Evolutionary conservation across 92 coral and sea anemone species (phyloP).

Genomic region (Zoanthus sociatus): DNA sequence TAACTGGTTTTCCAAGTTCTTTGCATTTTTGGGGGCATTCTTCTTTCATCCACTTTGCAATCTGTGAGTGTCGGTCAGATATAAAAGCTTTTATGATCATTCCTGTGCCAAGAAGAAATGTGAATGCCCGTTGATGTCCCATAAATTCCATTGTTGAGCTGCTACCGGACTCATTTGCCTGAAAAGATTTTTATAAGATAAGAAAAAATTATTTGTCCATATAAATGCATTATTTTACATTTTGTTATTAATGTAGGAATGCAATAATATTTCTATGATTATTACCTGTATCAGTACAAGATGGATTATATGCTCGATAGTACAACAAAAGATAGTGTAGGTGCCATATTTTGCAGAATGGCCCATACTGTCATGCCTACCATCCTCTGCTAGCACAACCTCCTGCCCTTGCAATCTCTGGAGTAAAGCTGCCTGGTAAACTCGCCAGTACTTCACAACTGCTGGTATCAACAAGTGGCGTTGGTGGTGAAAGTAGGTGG

Average conservation of each 20-base stretch:
- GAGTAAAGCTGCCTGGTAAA: constrained; percentile 54
- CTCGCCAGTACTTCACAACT: constrained; percentile 55
- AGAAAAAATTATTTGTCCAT: not conserved
- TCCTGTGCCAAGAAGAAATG: constrained; percentile 64
- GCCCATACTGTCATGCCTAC: constrained; percentile 77
- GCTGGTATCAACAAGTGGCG: constrained; percentile 66
- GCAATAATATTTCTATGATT: not conserved
- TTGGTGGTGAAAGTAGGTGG: constrained; percentile 70
- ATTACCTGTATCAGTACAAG: constrained; percentile 63
- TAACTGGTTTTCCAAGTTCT: constrained; percentile 66
- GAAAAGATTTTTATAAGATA: constrained; percentile 18
- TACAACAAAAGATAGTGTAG: constrained; percentile 71
- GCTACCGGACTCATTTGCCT: constrained; percentile 79
- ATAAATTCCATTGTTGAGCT: constrained; percentile 71
- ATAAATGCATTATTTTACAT: constrained; percentile 21
- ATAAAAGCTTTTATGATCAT: constrained; percentile 69
- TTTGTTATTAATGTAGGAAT: not conserved
- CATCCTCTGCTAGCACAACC: constrained; percentile 70
- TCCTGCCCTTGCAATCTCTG: constrained; percentile 48
- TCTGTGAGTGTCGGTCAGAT: constrained; percentile 68
- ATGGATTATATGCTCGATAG: constrained; percentile 50
- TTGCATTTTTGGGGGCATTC: constrained; percentile 68
- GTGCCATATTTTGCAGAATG: constrained; percentile 73
- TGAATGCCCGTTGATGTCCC: constrained; percentile 68
- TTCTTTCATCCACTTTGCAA: constrained; percentile 79